A percentile compares a stretch with the other conserved stretches of the same genome.
Evolutionary conservation across 2,888 invertebrate genomes (phyloP).

Genomic region (Steinernema hermaphroditum): DNA sequence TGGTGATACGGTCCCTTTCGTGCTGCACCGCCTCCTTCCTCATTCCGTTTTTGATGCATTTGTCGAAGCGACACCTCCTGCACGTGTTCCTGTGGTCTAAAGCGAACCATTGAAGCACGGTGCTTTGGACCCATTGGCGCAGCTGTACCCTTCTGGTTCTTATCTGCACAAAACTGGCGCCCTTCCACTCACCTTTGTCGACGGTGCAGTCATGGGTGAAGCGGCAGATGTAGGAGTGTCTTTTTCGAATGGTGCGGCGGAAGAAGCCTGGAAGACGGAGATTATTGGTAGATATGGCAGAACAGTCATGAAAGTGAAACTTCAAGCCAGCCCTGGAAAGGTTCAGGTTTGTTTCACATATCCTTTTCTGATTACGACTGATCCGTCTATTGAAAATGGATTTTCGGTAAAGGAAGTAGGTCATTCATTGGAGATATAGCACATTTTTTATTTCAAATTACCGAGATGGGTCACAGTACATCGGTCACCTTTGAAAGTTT

Average conservation of each 20-base stretch:
- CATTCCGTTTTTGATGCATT: conserved; percentile 62
- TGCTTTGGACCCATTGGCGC: neutral
- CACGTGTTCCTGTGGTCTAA: conserved; percentile 64
- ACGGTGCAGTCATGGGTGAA: conserved; percentile 60
- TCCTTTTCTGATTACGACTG: too few relatives aligned
- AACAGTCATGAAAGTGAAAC: too few relatives aligned
- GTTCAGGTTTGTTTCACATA: too few relatives aligned
- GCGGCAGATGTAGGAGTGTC: conserved; percentile 63
- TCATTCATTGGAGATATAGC: too few relatives aligned
- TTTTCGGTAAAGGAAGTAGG: too few relatives aligned
- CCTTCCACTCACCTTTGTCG: conserved; percentile 58
- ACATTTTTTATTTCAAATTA: too few relatives aligned
- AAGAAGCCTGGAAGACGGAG: conserved; percentile 55
- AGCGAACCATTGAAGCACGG: too few relatives aligned
- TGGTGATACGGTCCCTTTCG: conserved; percentile 44
- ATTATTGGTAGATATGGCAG: neutral
- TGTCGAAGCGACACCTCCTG: conserved; percentile 60
- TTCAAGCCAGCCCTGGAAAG: too few relatives aligned
- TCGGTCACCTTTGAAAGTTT: too few relatives aligned
- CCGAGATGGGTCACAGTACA: too few relatives aligned
- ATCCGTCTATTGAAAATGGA: too few relatives aligned
- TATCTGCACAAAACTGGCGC: conserved; percentile 10
- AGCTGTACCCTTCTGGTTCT: conserved; percentile 8
- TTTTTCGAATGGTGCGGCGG: conserved; percentile 65
- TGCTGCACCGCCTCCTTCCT: conserved; percentile 50